Evolutionary conservation across 2,797 vertebrate species (phyloP).

Genomic region (Nannoperca australis): DNA sequence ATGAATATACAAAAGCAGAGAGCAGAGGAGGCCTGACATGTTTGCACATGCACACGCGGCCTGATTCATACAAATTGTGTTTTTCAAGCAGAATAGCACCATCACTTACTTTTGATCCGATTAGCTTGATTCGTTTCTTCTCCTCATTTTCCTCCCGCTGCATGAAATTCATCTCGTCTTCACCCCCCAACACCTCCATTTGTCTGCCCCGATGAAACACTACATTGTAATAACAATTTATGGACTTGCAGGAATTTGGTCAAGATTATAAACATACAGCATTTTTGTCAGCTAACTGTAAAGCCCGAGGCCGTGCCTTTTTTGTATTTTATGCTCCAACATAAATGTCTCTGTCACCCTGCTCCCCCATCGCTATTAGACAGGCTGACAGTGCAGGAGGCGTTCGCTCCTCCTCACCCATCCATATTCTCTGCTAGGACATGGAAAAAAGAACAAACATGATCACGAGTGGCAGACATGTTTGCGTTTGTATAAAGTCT

Average conservation of each 20-base stretch:
- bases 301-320: slow-evolving; percentile 64
- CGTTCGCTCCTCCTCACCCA: slow-evolving; percentile 18
- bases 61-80: slow-evolving; percentile 72
- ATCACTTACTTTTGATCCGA: slow-evolving; percentile 79
- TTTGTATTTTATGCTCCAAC: slow-evolving; percentile 55
- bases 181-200: slow-evolving; percentile 52
- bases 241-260: slow-evolving; percentile 67
- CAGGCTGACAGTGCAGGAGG: slow-evolving; percentile 64
- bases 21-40: slow-evolving; percentile 25
- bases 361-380: slow-evolving; percentile 48
- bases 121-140: slow-evolving; percentile 51
- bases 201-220: slow-evolving; percentile 57
- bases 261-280: slow-evolving; percentile 68
- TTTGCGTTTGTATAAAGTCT: neutral
- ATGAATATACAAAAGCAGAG: slow-evolving; percentile 38
- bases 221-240: slow-evolving; percentile 67
- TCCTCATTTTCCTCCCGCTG: slow-evolving; percentile 22
- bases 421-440: slow-evolving; percentile 52
- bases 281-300: slow-evolving; percentile 64
- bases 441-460: neutral
- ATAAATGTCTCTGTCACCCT: slow-evolving; percentile 66
- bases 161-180: slow-evolving; percentile 49
- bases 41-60: slow-evolving; percentile 47
- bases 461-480: neutral
- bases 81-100: slow-evolving; percentile 65